These are phyloP conservation scores for Eurytoma adleriae DNA, from an alignment of 2,888 invertebrate species.

Conservation along the genomic window DNA sequence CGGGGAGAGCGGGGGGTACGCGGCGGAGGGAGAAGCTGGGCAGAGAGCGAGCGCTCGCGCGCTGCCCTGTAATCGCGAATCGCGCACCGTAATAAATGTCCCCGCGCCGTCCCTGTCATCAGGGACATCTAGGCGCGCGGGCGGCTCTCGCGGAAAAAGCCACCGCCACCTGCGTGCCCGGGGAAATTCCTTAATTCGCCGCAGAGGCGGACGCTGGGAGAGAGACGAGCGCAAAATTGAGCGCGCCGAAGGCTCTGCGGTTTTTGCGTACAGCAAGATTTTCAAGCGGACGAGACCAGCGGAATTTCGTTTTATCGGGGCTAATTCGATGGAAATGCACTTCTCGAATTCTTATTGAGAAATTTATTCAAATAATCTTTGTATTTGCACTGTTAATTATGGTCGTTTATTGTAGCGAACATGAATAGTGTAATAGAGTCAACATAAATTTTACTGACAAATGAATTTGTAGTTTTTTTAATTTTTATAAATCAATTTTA, in stretches of 20 bases:
- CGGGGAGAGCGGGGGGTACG: conserved; percentile 15
- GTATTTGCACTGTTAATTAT: no score
- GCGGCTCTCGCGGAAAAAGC: conserved; percentile 34
- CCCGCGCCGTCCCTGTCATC: conserved; percentile 71
- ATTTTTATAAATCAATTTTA: no score
- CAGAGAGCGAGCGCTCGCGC: conserved; percentile 59
- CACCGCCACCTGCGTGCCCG: conserved; percentile 24
- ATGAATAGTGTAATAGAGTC: no score
- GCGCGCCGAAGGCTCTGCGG: conserved; percentile 32
- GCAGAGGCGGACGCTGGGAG: conserved; percentile 19
- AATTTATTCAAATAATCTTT: no score
- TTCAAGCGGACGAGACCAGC: not conserved
- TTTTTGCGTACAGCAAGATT: conserved; percentile 16
- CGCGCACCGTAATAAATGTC: conserved; percentile 74
- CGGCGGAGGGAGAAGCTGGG: conserved; percentile 20
- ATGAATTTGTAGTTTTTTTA: no score
- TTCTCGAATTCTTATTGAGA: no score
- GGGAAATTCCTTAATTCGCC: conserved; percentile 53
- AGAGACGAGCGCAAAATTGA: conserved; percentile 33
- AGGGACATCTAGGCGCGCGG: conserved; percentile 61
- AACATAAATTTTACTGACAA: no score
- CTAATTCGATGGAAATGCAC: no score
- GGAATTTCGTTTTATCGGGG: conserved; percentile 8
- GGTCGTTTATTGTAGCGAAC: no score
- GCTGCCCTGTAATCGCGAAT: conserved; percentile 74